These are phyloP conservation scores for Acipenser oxyrinchus DNA, from an alignment of 2,797 vertebrate species.

Conservation along the genomic window DNA sequence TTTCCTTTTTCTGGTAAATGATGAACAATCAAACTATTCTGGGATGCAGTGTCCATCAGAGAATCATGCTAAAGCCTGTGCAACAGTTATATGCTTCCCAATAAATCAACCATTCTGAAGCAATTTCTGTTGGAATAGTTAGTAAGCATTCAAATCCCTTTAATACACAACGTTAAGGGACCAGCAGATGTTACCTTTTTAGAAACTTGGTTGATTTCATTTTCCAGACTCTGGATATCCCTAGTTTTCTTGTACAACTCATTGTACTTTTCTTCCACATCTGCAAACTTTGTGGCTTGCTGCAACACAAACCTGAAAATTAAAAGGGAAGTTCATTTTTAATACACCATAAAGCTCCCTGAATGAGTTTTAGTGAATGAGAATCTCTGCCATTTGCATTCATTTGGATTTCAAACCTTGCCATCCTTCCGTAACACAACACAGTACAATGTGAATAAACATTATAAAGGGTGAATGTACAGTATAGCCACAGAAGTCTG, in stretches of 20 bases:
- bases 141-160: too few species aligned
- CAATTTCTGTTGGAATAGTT: not conserved
- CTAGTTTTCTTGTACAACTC: conserved; percentile 60
- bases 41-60: too few species aligned
- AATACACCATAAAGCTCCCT: not conserved
- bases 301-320: conserved; percentile 69
- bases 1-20: too few species aligned
- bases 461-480: too few species aligned
- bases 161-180: too few species aligned
- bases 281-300: conserved; percentile 69
- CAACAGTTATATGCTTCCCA: too few species aligned
- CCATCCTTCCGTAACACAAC: too few species aligned
- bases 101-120: not conserved
- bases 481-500: too few species aligned
- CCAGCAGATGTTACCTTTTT: conserved; percentile 65
- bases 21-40: too few species aligned
- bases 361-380: not conserved
- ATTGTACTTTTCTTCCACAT: conserved; percentile 69
- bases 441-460: too few species aligned
- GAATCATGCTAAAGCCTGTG: too few species aligned
- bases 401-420: too few species aligned
- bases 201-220: conserved; percentile 67
- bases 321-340: not conserved
- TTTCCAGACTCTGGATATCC: conserved; percentile 60
- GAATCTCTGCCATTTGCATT: not conserved